phyloP scores from a whole-genome alignment of 2,888 invertebrate species.

The Leptinotarsa peninsularis region DNA sequence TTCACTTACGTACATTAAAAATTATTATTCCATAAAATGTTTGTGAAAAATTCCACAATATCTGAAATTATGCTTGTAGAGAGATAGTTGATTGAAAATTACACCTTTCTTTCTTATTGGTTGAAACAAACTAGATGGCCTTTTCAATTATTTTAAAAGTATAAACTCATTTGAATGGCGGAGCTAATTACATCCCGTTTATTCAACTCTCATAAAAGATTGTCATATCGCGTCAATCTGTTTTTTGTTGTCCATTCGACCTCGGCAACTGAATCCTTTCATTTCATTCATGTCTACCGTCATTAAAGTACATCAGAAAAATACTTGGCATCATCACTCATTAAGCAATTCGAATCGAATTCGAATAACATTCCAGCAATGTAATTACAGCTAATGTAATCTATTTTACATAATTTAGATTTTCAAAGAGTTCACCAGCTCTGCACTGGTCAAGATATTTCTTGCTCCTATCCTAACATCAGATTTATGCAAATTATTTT shows the following conservation, averaged over 20 bases:
- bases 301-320: slow-evolving; percentile 5
- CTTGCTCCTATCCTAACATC: slow-evolving; percentile 10
- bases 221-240: background rate
- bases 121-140: too few relatives aligned
- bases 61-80: too few relatives aligned
- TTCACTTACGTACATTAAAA: too few relatives aligned
- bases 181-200: background rate
- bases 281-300: slow-evolving; percentile 2
- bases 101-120: background rate
- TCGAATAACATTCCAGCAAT: slow-evolving; percentile 1
- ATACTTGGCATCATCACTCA: slow-evolving; percentile 15
- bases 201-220: background rate
- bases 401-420: slow-evolving; percentile 9
- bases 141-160: too few relatives aligned
- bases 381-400: slow-evolving; percentile 17
- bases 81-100: background rate
- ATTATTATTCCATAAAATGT: too few relatives aligned
- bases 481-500: slow-evolving; percentile 6
- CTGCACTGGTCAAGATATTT: slow-evolving; percentile 12
- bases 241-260: background rate
- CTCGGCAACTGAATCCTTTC: background rate
- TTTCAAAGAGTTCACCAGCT: slow-evolving; percentile 3
- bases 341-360: background rate
- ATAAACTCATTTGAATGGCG: background rate
- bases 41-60: too few relatives aligned